These are phyloP conservation scores for Salmo trutta DNA, from an alignment of 2,797 vertebrate species.

Conservation along the genomic window DNA sequence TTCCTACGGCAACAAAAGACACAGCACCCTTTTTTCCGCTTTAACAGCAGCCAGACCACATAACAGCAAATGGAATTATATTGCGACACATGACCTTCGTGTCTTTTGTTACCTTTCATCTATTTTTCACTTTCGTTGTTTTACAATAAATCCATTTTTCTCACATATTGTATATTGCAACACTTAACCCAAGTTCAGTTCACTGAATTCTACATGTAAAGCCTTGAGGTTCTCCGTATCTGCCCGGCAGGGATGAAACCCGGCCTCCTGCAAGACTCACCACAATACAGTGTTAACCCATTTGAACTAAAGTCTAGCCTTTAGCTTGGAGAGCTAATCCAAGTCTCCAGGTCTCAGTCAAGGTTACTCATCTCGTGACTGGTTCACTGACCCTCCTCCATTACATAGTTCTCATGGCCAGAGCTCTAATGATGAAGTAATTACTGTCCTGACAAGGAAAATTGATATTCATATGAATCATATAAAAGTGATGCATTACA, in stretches of 20 bases:
- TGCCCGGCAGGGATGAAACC: background rate
- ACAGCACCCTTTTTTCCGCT: slow-evolving; percentile 11
- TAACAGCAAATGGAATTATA: slow-evolving; percentile 37
- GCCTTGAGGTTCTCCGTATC: background rate
- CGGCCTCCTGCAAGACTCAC: background rate
- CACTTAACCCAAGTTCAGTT: slow-evolving; percentile 12
- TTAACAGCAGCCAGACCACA: slow-evolving; percentile 34
- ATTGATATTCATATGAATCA: background rate
- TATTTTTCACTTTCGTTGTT: slow-evolving; percentile 2
- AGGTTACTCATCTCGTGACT: background rate
- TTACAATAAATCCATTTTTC: background rate
- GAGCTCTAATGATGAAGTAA: too few relatives aligned
- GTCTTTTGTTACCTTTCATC: background rate
- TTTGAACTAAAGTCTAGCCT: background rate
- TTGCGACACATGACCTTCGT: slow-evolving; percentile 21
- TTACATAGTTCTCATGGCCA: background rate
- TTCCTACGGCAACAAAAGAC: slow-evolving; percentile 28
- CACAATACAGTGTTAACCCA: background rate
- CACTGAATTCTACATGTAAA: background rate
- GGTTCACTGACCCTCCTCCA: background rate
- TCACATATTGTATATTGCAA: background rate
- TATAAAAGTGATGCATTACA: background rate
- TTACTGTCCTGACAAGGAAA: background rate
- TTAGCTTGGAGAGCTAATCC: background rate
- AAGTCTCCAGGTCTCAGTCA: background rate